phyloP scores from a whole-genome alignment of 2,797 vertebrate species.

The Cynopterus sphinx region DNA sequence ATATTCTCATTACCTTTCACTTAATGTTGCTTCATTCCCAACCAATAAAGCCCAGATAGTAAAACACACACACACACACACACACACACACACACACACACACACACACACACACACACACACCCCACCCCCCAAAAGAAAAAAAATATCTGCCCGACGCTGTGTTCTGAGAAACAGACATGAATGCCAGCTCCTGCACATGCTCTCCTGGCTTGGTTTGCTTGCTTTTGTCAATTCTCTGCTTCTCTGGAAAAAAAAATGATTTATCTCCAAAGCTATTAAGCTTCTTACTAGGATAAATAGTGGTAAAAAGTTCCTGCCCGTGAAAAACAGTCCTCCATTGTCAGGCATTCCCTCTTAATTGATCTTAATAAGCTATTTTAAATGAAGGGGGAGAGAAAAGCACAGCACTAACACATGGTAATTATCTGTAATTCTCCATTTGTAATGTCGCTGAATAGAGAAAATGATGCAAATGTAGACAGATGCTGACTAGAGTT shows the following conservation, averaged over 20 bases:
- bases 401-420: neutral
- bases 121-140: no score
- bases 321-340: conserved; percentile 46
- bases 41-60: conserved; percentile 21
- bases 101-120: no score
- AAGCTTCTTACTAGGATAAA: conserved; percentile 36
- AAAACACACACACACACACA: no score
- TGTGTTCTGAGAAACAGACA: neutral
- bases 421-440: conserved; percentile 66
- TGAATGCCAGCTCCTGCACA: neutral
- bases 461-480: conserved; percentile 31
- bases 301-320: conserved; percentile 27
- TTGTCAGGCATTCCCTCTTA: conserved; percentile 56
- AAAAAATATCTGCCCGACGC: neutral
- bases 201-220: fast-evolving
- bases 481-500: conserved; percentile 24
- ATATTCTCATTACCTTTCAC: neutral
- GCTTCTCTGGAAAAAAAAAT: neutral
- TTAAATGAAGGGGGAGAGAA: conserved; percentile 47
- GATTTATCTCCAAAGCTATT: conserved; percentile 45
- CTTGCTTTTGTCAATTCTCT: conserved; percentile 51
- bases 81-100: no score
- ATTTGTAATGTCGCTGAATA: conserved; percentile 67
- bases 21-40: conserved; percentile 28
- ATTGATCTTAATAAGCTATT: conserved; percentile 67